Conservation (phyloP, 1,140 invertebrate genomes). For the Drosophila repleta region DNA sequence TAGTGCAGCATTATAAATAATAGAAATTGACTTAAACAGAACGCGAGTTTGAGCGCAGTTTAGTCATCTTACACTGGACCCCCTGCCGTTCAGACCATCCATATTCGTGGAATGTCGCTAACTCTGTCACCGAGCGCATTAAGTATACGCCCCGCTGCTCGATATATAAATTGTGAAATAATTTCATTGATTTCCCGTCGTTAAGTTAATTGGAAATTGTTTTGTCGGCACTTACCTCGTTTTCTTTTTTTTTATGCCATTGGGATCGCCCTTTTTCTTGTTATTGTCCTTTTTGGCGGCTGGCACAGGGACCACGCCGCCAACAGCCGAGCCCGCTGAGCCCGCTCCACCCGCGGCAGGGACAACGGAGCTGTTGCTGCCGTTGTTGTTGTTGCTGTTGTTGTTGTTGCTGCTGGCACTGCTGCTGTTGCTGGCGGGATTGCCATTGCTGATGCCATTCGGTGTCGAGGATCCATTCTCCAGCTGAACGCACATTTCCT, state of each 20-base stretch:
- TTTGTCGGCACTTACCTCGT: constrained; percentile 88
- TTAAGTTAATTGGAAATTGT: constrained; percentile 65
- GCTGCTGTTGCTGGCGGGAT: neutral
- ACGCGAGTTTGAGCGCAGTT: too few species aligned
- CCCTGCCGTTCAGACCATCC: constrained; percentile 8
- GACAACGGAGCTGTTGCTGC: constrained; percentile 3
- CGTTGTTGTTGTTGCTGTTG: constrained; percentile 19
- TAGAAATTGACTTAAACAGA: too few species aligned
- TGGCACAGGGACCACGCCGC: constrained; percentile 31
- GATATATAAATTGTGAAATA: constrained; percentile 56
- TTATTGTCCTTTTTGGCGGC: constrained; percentile 86
- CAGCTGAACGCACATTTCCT: constrained; percentile 70
- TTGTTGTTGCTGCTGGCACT: constrained; percentile 11
- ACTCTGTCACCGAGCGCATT: constrained; percentile 20
- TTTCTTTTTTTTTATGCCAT: constrained; percentile 96
- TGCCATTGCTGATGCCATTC: constrained; percentile 44
- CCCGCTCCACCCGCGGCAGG: constrained; percentile 19
- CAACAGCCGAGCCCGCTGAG: constrained; percentile 18
- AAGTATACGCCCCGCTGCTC: constrained; percentile 55
- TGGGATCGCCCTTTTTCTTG: constrained; percentile 94
- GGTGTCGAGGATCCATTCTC: constrained; percentile 34
- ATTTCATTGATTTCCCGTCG: constrained; percentile 80
- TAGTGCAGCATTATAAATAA: too few species aligned
- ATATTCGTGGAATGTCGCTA: neutral
- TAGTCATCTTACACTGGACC: neutral